Percentiles rank a stretch among this genome's conserved stretches.
phyloP scores from a whole-genome alignment of 1,140 invertebrate species.

The Araneus ventricosus region DNA sequence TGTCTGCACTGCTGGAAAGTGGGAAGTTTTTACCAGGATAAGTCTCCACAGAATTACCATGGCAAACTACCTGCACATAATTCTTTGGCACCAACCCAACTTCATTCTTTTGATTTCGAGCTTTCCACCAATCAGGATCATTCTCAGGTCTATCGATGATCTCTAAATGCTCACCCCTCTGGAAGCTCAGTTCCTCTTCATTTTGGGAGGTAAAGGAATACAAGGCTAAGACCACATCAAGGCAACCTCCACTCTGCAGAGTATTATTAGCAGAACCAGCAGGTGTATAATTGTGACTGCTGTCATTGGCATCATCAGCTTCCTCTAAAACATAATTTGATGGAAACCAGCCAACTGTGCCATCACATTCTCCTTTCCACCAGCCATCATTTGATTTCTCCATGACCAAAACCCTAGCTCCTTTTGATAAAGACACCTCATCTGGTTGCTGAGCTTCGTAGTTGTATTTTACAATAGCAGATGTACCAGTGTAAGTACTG shows the following conservation, averaged over 20 bases:
- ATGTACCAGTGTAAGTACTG: slow-evolving; percentile 61
- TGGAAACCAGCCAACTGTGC: slow-evolving; percentile 95
- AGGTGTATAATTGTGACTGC: slow-evolving; percentile 92
- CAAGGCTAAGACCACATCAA: slow-evolving; percentile 96
- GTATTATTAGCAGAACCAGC: slow-evolving; percentile 82
- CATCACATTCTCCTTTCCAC: slow-evolving; percentile 97
- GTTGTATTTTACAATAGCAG: slow-evolving; percentile 97
- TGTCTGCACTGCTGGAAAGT: slow-evolving; percentile 71
- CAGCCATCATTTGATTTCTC: slow-evolving; percentile 99
- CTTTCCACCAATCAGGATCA: slow-evolving; percentile 99
- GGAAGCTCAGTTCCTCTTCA: slow-evolving; percentile 97
- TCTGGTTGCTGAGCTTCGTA: slow-evolving; percentile 98
- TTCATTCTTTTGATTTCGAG: slow-evolving; percentile 93
- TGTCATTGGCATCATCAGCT: slow-evolving; percentile 85
- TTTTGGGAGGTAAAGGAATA: slow-evolving; percentile 97
- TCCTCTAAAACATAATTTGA: slow-evolving; percentile 91
- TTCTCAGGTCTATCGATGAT: slow-evolving; percentile 96
- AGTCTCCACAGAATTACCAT: slow-evolving; percentile 69
- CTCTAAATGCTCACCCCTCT: slow-evolving; percentile 96
- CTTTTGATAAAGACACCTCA: slow-evolving; percentile 93
- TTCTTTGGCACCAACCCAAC: slow-evolving; percentile 97
- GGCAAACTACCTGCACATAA: slow-evolving; percentile 88
- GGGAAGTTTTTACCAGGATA: slow-evolving; percentile 74
- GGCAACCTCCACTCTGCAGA: slow-evolving; percentile 76
- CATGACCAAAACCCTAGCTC: slow-evolving; percentile 94